Evolutionary conservation across 2,113 vertebrate species (phyloP), one percentile per base, ranked within the genome.

Genomic region (Setophaga coronata): DNA sequence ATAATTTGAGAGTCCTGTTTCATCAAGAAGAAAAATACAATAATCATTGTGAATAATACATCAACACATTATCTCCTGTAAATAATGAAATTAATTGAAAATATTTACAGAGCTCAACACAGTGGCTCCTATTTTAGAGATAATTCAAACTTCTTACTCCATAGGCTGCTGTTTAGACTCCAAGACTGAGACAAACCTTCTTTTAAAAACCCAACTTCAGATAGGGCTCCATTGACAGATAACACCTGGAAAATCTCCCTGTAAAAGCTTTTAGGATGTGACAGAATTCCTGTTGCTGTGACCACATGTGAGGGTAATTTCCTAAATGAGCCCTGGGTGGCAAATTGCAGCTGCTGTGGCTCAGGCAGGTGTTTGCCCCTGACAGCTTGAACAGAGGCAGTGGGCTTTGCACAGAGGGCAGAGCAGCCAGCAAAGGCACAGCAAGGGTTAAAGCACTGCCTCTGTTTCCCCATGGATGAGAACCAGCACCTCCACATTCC

Each of bases 251-350:
- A 80, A 64, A 80, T 26, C 40, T 72, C 6, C 0, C 1, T 53
- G 29, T 17, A 62, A 7, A 15, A 48, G 18, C 4, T 50, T 65
- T 42, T 69, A 65, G 64, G 18, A 38, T 8, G 31, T 42, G 34
- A 25, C 34, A 82, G 60, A 66, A 23, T 15, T 77, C n/a, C 28
- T 40, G 6, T 12, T 36, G 26, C 7, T 43, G 31, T 24, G n/a
- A 6, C 12, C 11, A 8, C 5, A 2, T 0, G 0, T 33, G 20
- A 26, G 18, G 12, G 3, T 21, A 40, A 25, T 18, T 51, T 81
- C 12, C 56, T 34, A 24, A 33, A 48, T 14, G 23, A 76, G 8
- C 5, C 10, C n/a, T 67, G 34, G 8, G 8, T 3, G 9, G 23
- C 18, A 60, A 54, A 76, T 50, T 9, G 34, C 48, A 65, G 31